Evolutionary conservation across 2,113 vertebrate genomes (phyloP), one percentile per base, ranked within the genome.

Genomic region (Salminus brasiliensis): DNA sequence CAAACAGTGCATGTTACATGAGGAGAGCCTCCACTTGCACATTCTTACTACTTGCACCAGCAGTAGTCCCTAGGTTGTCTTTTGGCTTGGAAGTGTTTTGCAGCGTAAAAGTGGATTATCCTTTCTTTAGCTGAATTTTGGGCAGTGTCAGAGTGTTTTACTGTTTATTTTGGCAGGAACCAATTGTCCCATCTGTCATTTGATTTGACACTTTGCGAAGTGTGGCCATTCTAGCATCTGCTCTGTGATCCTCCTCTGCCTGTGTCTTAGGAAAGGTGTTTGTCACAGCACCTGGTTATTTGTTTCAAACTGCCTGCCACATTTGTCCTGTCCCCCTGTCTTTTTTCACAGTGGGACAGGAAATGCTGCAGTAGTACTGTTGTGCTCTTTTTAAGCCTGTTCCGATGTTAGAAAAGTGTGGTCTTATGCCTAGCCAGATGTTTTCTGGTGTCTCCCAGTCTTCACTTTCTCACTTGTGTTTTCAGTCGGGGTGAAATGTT

Each of bases 1-100:
- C 70, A 74, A 74, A 80, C 72, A 70, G 52, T 21, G n/a, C 27
- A 39, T 75, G 72, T 75, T 75, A 39, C 52, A 70, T 59, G 53
- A 62, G 29, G 47, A 70, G 72, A 70, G 67, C 36, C 18, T 16
- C 6, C 43, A 23, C 79, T 57, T 68, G 55, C 47, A 15, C 30
- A 36, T 55, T 29, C 70, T 43, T 41, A 72, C 68, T 12, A 29
- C 39, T 32, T 29, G 34, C 27, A 39, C 23, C 41, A 36, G 49
- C 41, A 39, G 21, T 43, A n/a, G n/a, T n/a, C n/a, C 27, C 57
- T 36, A 49, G 32, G 12, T 49, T 34, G 23, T 9, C 29, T 11
- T 2, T 30, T n/a, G 74, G 74, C 39, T 41, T 41, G 39, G 12
- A 41, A 41, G 4, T 41, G 8, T 16, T 4, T 47, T 47, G n/a